A percentile compares a stretch with the other conserved stretches of the same genome.
These are phyloP conservation scores for Papilio glaucus DNA, from an alignment of 1,140 invertebrate genomes.

Conservation along the genomic window DNA sequence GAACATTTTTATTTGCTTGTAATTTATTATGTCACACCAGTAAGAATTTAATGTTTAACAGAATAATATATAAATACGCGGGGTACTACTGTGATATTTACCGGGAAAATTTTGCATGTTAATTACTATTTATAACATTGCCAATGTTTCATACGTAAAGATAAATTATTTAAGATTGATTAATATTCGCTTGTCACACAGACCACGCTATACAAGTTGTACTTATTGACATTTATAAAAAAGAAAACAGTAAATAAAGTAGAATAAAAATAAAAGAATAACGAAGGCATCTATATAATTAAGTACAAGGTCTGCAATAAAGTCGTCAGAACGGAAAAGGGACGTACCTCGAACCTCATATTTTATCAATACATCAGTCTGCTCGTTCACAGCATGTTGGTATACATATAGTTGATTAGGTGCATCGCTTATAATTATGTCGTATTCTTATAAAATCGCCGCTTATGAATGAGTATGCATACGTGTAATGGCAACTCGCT, in stretches of 20 bases:
- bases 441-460: slow-evolving; percentile 9
- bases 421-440: slow-evolving; percentile 1
- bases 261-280: slow-evolving; percentile 21
- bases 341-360: slow-evolving; percentile 48
- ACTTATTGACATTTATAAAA: slow-evolving; percentile 13
- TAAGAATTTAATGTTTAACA: slow-evolving; percentile 16
- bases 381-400: slow-evolving; percentile 26
- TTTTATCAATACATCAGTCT: slow-evolving; percentile 38
- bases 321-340: slow-evolving; percentile 44
- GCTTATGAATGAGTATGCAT: not conserved
- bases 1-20: not conserved
- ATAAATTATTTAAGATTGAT: not conserved
- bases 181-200: not conserved
- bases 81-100: not conserved
- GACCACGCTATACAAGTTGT: not conserved
- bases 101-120: not conserved
- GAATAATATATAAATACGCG: too few relatives aligned
- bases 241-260: not conserved
- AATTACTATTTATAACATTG: not conserved
- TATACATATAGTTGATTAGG: slow-evolving; percentile 15
- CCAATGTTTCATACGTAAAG: not conserved
- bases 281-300: slow-evolving; percentile 15
- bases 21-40: not conserved
- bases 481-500: slow-evolving; percentile 8
- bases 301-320: slow-evolving; percentile 43